These are phyloP conservation scores for Drosophila parabipectinata DNA, from an alignment of 1,140 invertebrate species.

Conservation along the genomic window DNA sequence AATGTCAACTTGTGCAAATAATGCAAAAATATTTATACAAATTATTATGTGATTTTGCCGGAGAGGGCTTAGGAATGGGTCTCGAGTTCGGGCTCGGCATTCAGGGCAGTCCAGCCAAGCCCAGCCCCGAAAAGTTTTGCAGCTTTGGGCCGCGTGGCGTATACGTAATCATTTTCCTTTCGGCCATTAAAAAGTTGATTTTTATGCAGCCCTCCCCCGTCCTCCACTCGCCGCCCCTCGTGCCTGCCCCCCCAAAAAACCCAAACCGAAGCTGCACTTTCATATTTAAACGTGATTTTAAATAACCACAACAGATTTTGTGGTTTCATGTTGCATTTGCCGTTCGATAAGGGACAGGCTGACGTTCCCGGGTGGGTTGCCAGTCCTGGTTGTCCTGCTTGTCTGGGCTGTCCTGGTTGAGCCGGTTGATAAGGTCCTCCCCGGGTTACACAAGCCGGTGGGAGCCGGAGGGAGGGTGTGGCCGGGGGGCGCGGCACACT, in stretches of 20 bases:
- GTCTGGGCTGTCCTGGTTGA: constrained; percentile 5
- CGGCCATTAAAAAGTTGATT: constrained; percentile 73
- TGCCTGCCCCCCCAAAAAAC: background rate
- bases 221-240: background rate
- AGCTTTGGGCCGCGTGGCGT: constrained; percentile 40
- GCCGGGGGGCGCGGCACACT: constrained; percentile 1
- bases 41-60: constrained; percentile 70
- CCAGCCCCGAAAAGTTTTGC: constrained; percentile 31
- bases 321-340: constrained; percentile 75
- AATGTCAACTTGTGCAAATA: constrained; percentile 56
- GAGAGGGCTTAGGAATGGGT: background rate
- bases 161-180: constrained; percentile 73
- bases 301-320: constrained; percentile 79
- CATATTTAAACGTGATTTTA: constrained; percentile 77
- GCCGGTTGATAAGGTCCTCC: constrained; percentile 39
- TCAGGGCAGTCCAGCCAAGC: no score
- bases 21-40: constrained; percentile 78
- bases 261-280: constrained; percentile 40
- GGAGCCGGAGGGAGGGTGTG: constrained; percentile 21
- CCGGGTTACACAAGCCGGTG: constrained; percentile 25
- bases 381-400: constrained; percentile 1
- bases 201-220: constrained; percentile 26
- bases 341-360: constrained; percentile 66
- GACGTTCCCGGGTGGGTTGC: constrained; percentile 6
- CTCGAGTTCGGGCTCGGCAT: background rate